phyloP scores from a whole-genome alignment of 1,140 invertebrate genomes.

The Lasaia peninsularis region DNA sequence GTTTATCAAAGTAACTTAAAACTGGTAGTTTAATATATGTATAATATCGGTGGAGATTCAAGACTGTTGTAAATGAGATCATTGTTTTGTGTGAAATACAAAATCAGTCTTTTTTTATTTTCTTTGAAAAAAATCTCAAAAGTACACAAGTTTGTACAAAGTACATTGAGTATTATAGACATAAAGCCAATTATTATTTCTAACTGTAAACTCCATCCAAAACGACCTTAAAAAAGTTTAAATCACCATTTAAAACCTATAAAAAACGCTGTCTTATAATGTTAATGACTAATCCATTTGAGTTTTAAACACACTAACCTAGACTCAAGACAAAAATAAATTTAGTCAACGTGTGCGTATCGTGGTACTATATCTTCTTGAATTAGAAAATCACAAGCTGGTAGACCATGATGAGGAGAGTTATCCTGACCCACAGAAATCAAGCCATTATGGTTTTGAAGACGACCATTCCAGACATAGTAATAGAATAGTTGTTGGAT shows the following conservation, averaged over 20 bases:
- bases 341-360: conserved; percentile 78
- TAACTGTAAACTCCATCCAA: conserved; percentile 4
- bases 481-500: conserved; percentile 91
- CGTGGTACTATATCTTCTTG: conserved; percentile 84
- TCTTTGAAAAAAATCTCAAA: not conserved
- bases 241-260: conserved; percentile 1
- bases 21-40: not conserved
- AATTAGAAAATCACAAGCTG: conserved; percentile 87
- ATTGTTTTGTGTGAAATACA: conserved; percentile 26
- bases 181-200: not conserved
- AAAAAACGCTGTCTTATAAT: not conserved
- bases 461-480: conserved; percentile 85
- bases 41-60: conserved; percentile 8
- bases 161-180: not conserved
- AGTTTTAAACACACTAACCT: not conserved
- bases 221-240: conserved; percentile 1
- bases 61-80: conserved; percentile 28
- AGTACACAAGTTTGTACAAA: not conserved
- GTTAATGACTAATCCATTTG: conserved; percentile 8
- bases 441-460: conserved; percentile 78
- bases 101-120: conserved; percentile 30
- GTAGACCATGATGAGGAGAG: conserved; percentile 79
- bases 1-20: not conserved
- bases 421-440: conserved; percentile 84
- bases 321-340: not conserved